Evolutionary conservation across 2,797 vertebrate genomes (phyloP), one percentile per base, ranked within the genome.

Genomic region (Lepilemur ruficaudatus): DNA sequence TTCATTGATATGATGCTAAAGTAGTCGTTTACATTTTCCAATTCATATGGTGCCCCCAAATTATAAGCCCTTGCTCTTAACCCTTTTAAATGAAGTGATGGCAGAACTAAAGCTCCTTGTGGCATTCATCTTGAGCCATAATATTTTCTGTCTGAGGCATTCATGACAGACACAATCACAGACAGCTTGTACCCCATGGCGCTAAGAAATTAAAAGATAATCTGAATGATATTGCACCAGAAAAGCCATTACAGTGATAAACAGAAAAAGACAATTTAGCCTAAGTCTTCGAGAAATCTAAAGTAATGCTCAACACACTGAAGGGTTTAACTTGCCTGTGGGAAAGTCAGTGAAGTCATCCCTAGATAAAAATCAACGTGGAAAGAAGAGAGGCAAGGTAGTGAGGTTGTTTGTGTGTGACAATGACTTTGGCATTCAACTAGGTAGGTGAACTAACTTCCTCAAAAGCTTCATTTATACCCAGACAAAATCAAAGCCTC

Each of bases 121-220:
- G 65, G 5, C 10, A 48, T 13, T 76, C 0, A 12, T 57, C 38
- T 12, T 52, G 14, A 93, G 20, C 1, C 69, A 48, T 72, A 43
- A 2, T 67, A 25, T 96, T 93, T 50, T 65, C 46, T 92, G 79
- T 85, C 69, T 95, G 76, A 82, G 85, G 95, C 92, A 91, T 79
- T 86, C 48, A n/a, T 91, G 65, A 79, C 38, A 97, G 95, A 88
- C 8, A 43, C 38, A 94, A 43, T 72, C 81, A 93, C n/a, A 76
- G 87, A 11, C 12, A 80, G 50, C 59, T 55, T 85, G 20, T 73
- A 95, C 80, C 97, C 93, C 35, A 23, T 70, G 86, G 93, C 73
- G 85, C 55, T 96, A 96, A 92, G 95, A 95, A 98, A 97, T 98
- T 98, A 96, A 98, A 98, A 98, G 89, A 98, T 96, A 97, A 97